Evolutionary conservation across 2,888 invertebrate genomes (phyloP), one percentile per base, ranked within the genome.

Genomic region (Drosophila kuntzei): DNA sequence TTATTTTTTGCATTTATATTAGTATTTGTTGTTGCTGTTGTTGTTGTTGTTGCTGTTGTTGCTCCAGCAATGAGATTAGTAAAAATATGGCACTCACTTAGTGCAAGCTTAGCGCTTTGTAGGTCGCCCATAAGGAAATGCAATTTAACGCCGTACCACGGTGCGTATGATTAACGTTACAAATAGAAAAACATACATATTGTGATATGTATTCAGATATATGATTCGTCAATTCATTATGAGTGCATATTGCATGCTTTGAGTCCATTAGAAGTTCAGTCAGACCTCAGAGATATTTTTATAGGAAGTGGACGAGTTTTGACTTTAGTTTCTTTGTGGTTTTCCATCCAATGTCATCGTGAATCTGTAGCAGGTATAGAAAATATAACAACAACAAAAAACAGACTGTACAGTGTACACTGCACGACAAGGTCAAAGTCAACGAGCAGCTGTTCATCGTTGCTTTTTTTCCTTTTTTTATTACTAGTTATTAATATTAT

Each of bases 351-450:
- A 76, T 77, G 67, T 81, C 76, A 72, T 34, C 32, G 57, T 51
- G 46, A 70, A 55, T 74, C 58, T 61, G 64, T 57, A 43, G 51
- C 51, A 27, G 50, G 37, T 29, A 49, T 39, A 59, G 67, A 53
- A 70, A 66, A 54, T 37, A 32, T 11, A 41, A 34, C 5, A 39
- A 2, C 32, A 34, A 37, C 37, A 62, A 25, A 4, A 37, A 27
- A 55, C 58, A 68, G 46, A 32, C 18, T 32, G 20, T 47, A 71
- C 64, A 32, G n/a, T 32, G 20, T 47, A 71, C 64, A 69, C 64
- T 72, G 67, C 61, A 68, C 62, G 12, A 51, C 80, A 84, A 81
- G 81, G 84, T 81, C 84, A 84, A 65, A 69, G 63, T 64, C 53
- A 66, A 55, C 70, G 47, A 60, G 57, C 64, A 50, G 39, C 57